Evolutionary conservation across 2,113 vertebrate genomes (phyloP).

Genomic region (Peromyscus californicus): DNA sequence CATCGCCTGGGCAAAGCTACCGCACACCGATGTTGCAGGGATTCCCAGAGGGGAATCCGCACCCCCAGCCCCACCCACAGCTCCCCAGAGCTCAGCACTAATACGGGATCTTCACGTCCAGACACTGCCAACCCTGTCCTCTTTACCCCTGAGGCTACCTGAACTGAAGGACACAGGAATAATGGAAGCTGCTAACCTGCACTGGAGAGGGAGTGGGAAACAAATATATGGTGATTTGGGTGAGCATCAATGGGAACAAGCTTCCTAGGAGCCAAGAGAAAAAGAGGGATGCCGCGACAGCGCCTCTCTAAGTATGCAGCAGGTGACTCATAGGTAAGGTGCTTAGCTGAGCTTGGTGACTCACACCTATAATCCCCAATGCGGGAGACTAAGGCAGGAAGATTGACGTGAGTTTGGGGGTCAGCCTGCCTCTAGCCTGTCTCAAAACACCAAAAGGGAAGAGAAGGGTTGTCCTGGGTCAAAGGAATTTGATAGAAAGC

Average conservation of each 20-base stretch:
- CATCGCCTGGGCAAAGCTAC: not conserved
- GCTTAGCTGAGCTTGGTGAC: not conserved
- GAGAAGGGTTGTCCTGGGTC: not conserved
- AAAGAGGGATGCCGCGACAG: not conserved
- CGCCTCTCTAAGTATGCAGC: not conserved
- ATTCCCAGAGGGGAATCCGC: not conserved
- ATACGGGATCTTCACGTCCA: not conserved
- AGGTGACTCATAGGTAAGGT: not conserved
- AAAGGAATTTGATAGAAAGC: not conserved
- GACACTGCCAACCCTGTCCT: not conserved
- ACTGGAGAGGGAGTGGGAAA: not conserved
- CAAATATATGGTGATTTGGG: not conserved
- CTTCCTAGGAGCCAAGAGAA: not conserved
- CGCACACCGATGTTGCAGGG: not conserved
- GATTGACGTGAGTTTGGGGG: not conserved
- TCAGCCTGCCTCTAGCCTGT: not conserved
- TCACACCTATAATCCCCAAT: not conserved
- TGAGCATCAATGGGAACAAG: not conserved
- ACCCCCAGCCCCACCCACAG: not conserved
- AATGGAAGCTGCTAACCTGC: conserved; percentile 46
- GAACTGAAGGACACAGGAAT: conserved; percentile 3
- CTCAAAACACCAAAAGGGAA: not conserved
- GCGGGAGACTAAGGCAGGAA: not conserved
- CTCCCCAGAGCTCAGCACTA: not conserved
- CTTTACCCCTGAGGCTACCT: not conserved